A percentile compares a stretch with the other conserved stretches of the same genome.
These are phyloP conservation scores for Elmis aenea DNA, from an alignment of 2,888 invertebrate genomes.

Conservation along the genomic window DNA sequence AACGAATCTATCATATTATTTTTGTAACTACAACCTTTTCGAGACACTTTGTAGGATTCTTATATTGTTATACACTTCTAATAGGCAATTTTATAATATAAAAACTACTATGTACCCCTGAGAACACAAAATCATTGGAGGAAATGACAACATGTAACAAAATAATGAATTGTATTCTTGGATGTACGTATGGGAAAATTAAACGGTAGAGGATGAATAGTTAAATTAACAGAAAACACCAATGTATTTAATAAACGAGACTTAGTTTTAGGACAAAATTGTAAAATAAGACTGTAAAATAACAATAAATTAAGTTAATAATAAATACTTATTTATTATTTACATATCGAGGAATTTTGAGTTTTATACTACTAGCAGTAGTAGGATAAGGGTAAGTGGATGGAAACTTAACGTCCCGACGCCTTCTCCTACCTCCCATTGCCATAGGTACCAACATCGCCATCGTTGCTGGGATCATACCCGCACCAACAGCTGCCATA, in stretches of 20 bases:
- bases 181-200: conserved; percentile 8
- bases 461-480: conserved; percentile 76
- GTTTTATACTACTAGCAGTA: too few relatives aligned
- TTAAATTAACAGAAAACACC: too few relatives aligned
- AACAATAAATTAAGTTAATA: conserved; percentile 5
- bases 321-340: conserved; percentile 2
- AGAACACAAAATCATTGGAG: conserved; percentile 2
- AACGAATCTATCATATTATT: too few relatives aligned
- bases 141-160: not conserved
- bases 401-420: conserved; percentile 12
- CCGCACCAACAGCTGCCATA: conserved; percentile 69
- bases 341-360: too few relatives aligned
- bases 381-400: conserved; percentile 3
- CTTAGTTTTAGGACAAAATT: too few relatives aligned
- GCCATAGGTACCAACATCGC: conserved; percentile 77
- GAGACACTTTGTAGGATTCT: too few relatives aligned
- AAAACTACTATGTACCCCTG: conserved; percentile 15
- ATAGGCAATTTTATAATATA: too few relatives aligned
- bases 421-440: conserved; percentile 52
- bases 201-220: too few relatives aligned
- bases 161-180: conserved; percentile 4
- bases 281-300: conserved; percentile 15
- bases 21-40: too few relatives aligned
- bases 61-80: too few relatives aligned
- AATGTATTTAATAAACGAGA: too few relatives aligned